Evolutionary conservation across 2,797 vertebrate genomes (phyloP).

Genomic region (Hemibagrus guttatus): DNA sequence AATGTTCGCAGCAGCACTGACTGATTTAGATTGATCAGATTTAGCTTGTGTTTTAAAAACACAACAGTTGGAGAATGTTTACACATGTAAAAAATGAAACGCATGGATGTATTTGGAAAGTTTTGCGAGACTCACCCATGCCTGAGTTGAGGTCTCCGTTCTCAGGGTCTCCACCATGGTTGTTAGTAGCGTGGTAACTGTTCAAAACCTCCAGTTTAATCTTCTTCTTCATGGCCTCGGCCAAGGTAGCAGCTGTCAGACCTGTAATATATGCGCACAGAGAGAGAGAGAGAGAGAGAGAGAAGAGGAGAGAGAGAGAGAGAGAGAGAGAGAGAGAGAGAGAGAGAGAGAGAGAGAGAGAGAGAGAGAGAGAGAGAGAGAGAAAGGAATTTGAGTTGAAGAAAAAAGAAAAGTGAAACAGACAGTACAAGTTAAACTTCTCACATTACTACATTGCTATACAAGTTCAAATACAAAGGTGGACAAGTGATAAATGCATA

Average conservation of each 20-base stretch:
- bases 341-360: not conserved
- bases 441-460: not conserved
- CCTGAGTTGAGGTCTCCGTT: slow-evolving; percentile 92
- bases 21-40: slow-evolving; percentile 24
- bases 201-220: slow-evolving; percentile 97
- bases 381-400: not conserved
- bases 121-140: slow-evolving; percentile 80
- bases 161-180: slow-evolving; percentile 89
- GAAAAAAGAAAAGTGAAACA: not conserved
- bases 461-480: not conserved
- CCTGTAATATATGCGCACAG: slow-evolving; percentile 64
- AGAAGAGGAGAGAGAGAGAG: slow-evolving; percentile 40
- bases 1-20: slow-evolving; percentile 5
- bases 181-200: slow-evolving; percentile 90
- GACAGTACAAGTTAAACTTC: not conserved
- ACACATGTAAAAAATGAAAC: slow-evolving; percentile 8
- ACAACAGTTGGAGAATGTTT: slow-evolving; percentile 21
- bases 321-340: not conserved
- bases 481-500: not conserved
- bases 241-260: slow-evolving; percentile 84
- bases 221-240: slow-evolving; percentile 96
- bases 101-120: slow-evolving; percentile 1
- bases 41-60: not conserved
- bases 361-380: too few species aligned
- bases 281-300: slow-evolving; percentile 41